Percentiles rank a stretch among this genome's conserved stretches.
Evolutionary conservation across 1,140 invertebrate species (phyloP).

Genomic region (Drosophila bifasciata): DNA sequence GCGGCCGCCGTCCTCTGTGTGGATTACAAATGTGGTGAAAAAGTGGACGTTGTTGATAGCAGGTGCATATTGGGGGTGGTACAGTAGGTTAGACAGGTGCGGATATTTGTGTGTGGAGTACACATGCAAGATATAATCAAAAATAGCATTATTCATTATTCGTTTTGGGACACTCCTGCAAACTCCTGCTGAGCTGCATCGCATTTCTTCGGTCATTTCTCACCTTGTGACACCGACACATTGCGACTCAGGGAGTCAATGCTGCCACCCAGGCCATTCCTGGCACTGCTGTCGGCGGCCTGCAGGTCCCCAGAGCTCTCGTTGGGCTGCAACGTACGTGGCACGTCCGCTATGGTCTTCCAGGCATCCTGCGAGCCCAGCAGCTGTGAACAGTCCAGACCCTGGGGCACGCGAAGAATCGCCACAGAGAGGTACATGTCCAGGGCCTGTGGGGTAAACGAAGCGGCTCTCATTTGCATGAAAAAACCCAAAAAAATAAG

Average conservation of each 20-base stretch:
- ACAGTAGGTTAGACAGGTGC: constrained; percentile 46
- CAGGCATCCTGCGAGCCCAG: constrained; percentile 85
- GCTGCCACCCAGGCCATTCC: constrained; percentile 75
- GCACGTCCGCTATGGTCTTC: constrained; percentile 66
- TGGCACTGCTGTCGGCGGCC: constrained; percentile 60
- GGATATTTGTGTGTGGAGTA: constrained; percentile 13
- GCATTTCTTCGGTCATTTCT: constrained; percentile 4
- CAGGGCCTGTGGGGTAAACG: constrained; percentile 86
- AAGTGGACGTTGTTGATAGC: constrained; percentile 35
- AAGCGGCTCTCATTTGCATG: no score
- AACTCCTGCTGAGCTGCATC: background rate
- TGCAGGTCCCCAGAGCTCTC: constrained; percentile 80
- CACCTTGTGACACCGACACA: constrained; percentile 83
- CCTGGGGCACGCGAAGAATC: constrained; percentile 92
- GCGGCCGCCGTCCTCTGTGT: constrained; percentile 60
- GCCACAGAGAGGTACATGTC: constrained; percentile 96
- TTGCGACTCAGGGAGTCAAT: constrained; percentile 81
- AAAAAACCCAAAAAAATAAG: background rate
- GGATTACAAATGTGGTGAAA: constrained; percentile 58
- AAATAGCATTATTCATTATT: constrained; percentile 5
- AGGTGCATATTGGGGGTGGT: constrained; percentile 1
- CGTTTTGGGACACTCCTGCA: no score
- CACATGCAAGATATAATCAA: constrained; percentile 50
- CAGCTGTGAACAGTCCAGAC: constrained; percentile 89
- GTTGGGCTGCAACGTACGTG: constrained; percentile 76